These are phyloP conservation scores for Enteromius fasciolatus DNA, from an alignment of 2,797 vertebrate species.

Conservation along the genomic window DNA sequence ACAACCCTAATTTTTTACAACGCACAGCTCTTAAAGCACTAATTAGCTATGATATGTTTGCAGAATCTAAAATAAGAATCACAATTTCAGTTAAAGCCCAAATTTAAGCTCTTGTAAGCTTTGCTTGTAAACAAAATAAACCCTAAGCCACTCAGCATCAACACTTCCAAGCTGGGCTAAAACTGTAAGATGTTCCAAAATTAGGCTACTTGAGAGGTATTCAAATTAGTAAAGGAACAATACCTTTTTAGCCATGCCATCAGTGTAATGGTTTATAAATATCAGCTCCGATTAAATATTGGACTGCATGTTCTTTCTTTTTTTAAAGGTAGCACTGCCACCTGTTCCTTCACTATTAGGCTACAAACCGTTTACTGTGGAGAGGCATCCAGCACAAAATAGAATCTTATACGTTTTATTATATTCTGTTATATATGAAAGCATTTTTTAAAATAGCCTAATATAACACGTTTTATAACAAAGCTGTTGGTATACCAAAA, in stretches of 20 bases:
- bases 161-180: constrained; percentile 25
- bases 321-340: constrained; percentile 14
- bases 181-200: constrained; percentile 1
- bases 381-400: background rate
- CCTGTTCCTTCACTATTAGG: constrained; percentile 1
- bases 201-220: background rate
- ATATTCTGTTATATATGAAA: too few species aligned
- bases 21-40: background rate
- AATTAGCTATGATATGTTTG: background rate
- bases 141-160: constrained; percentile 21
- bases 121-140: constrained; percentile 30
- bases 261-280: constrained; percentile 1
- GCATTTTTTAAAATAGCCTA: background rate
- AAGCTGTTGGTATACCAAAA: background rate
- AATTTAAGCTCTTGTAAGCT: constrained; percentile 26
- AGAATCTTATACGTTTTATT: background rate
- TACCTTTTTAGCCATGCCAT: background rate
- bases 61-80: background rate
- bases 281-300: constrained; percentile 1
- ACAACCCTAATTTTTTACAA: too few species aligned
- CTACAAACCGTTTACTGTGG: background rate
- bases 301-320: background rate
- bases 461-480: background rate
- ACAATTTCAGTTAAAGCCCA: constrained; percentile 1
- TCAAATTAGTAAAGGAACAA: background rate